Evolutionary conservation across 2,888 invertebrate species (phyloP), one percentile per base, ranked within the genome.

Genomic region (Plebejus anna): DNA sequence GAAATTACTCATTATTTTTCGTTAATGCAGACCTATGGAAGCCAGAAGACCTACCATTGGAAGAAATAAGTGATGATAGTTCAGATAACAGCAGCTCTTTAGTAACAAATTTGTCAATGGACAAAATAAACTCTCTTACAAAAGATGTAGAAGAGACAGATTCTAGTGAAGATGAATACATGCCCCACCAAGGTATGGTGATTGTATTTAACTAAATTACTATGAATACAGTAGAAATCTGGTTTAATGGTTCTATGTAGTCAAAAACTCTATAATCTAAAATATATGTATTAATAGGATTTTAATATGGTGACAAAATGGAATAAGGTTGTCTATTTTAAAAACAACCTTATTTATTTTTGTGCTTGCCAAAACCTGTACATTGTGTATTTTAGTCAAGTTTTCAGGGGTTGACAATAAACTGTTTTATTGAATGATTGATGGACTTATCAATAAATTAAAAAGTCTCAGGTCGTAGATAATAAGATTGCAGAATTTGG

Each of bases 151-250:
- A 92, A 77, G 86, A 87, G 59, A 87, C 93, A 77, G 93, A 94
- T 80, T 91, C 92, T 75, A 93, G 93, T 88, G 93, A 90, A 84
- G 92, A 94, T 85, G 93, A 94, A 86, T 94, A 94, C 81, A 92
- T 92, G 82, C 94, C 93, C 77, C 82, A 32, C 32, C 73, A 88
- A 84, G 88, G 92, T 89, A 88, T 84, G 88, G 91, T 89, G 85
- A 55, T 16, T 11, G 51, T 13, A 51, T 51, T 42, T 11, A 38
- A 76, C 70, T 32, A 36, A 70, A 36, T 42, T 61, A 61, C 61
- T 59, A 59, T 59, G 1, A 22, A 59, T n/a, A 59, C n/a, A 59
- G n/a, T n/a, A 59, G 1, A 59, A 2, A 55, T 13, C 16, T 55
- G 55, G 55, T 55, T 16, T 47, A 47, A 47, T 47, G 9, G 9